Evolutionary conservation across 2,888 invertebrate species (phyloP), one percentile per base, ranked within the genome.

Genomic region (Tromatobia lineatoria): DNA sequence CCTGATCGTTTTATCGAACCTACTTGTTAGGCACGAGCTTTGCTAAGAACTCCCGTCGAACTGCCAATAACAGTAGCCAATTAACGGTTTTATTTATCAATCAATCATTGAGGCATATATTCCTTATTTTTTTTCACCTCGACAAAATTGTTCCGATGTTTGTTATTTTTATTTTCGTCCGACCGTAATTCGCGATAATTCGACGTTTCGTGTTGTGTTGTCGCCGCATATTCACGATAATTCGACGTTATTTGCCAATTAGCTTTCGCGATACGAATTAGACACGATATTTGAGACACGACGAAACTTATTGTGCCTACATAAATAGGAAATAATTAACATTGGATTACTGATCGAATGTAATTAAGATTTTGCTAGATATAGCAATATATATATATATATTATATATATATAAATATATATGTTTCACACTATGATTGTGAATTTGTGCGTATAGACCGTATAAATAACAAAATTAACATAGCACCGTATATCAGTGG

Each of bases 221-320:
- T 61, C 18, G 4, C 15, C 38, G 38, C 38, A 18, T 47, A 13
- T 38, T 57, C 57, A 25, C 25, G 57, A 25, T 57, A 13, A 57
- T 57, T 57, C 57, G 25, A 25, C 45, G 34, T 69, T 45, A 50
- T 59, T 59, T 38, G 25, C 67, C 38, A 67, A 74, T 50, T 50
- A 73, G 54, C 73, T 61, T 71, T 54, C 50, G 61, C 61, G 61
- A 61, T 38, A n/a, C 61, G 61, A 61, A 61, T 61, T 61, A 57
- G 57, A 57, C 25, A 54, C 54, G 54, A n/a, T 52, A 82, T 83
- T 80, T 34, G 75, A 59, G 67, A 81, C 54, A 83, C 77, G 84
- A 87, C 78, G 87, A 89, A 89, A 88, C 86, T 86, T 89, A 87
- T 85, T 88, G 89, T 89, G 89, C 89, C 88, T 89, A 89, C 70